phyloP scores from a whole-genome alignment of 2,888 invertebrate species.

The Neelides folsomi region DNA sequence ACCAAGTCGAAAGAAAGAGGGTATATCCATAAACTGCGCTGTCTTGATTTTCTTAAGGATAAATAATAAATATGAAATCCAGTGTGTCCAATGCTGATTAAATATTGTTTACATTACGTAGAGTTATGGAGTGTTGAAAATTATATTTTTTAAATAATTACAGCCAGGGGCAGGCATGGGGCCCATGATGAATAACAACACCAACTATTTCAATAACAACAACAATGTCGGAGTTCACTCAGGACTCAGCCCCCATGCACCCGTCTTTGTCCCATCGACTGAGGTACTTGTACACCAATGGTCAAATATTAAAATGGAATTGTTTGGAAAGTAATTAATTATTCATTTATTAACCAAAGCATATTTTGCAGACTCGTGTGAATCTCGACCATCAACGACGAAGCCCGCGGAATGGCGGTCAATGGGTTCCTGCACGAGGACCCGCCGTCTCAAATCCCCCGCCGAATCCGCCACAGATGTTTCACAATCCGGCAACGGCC shows the following conservation, averaged over 20 bases:
- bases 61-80: too few relatives aligned
- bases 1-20: too few relatives aligned
- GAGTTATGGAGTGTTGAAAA: neutral
- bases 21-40: too few relatives aligned
- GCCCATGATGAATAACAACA: slow-evolving; percentile 17
- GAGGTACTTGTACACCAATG: too few relatives aligned
- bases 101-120: neutral
- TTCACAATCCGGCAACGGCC: slow-evolving; percentile 35
- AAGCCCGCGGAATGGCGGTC: slow-evolving; percentile 12
- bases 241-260: slow-evolving; percentile 11
- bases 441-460: slow-evolving; percentile 5
- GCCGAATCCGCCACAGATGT: slow-evolving; percentile 33
- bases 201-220: slow-evolving; percentile 14
- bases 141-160: neutral
- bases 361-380: slow-evolving; percentile 10
- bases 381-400: slow-evolving; percentile 17
- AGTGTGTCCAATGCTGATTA: too few relatives aligned
- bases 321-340: too few relatives aligned
- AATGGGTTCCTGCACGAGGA: too few relatives aligned
- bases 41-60: too few relatives aligned
- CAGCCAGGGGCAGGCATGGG: slow-evolving; percentile 12
- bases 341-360: neutral
- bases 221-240: slow-evolving; percentile 11
- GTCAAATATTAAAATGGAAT: too few relatives aligned
- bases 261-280: slow-evolving; percentile 14